Conservation (phyloP, 2,113 vertebrate genomes). For the Nothoprocta pentlandii region DNA sequence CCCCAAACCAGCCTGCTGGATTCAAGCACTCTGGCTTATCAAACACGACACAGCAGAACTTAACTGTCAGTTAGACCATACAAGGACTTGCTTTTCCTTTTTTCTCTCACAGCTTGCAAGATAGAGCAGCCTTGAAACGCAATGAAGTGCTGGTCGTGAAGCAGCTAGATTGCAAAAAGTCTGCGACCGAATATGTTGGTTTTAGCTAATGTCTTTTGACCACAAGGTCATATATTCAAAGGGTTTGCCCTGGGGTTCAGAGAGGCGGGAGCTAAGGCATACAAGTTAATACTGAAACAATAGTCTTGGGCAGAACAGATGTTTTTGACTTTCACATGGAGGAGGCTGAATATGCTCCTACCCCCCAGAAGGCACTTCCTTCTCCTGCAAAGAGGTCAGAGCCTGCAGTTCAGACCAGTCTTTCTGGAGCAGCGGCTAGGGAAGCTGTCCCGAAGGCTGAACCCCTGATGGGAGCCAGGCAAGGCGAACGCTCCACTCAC, state of each 20-base stretch:
- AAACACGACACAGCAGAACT: not conserved
- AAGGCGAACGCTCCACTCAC: not conserved
- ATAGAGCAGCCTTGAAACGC: not conserved
- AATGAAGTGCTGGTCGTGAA: not conserved
- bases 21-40: rapidly evolving
- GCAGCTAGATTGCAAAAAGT: not conserved
- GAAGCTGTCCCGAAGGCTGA: not conserved
- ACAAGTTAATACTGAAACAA: rapidly evolving
- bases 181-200: not conserved
- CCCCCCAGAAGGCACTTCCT: not conserved
- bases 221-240: not conserved
- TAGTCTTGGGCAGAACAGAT: not conserved
- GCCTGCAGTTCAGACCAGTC: not conserved
- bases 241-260: not conserved
- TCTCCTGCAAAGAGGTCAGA: not conserved
- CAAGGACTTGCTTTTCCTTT: not conserved
- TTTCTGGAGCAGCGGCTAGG: not conserved
- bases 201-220: not conserved
- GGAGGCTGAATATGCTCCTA: not conserved
- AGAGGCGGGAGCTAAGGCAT: not conserved
- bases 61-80: not conserved
- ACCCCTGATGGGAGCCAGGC: not conserved
- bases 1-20: not conserved
- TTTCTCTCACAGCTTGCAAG: not conserved
- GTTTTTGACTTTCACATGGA: not conserved